Evolutionary conservation across 1,140 invertebrate genomes (phyloP).

Genomic region (Coenobita brevimanus): DNA sequence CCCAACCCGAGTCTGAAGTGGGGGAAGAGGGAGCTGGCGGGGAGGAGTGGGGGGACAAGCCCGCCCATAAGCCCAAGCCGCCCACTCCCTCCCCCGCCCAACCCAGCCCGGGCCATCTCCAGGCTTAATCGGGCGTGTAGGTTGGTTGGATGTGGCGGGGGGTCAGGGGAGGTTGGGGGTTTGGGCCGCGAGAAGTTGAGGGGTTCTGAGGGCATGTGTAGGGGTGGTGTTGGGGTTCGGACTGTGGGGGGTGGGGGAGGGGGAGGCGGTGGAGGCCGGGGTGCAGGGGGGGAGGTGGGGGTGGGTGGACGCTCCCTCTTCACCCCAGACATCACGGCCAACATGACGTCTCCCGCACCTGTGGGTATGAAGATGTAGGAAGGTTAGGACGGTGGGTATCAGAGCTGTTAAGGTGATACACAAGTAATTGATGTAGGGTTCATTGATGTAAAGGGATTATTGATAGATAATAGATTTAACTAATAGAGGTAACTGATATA

Average conservation of each 20-base stretch:
- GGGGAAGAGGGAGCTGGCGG: slow-evolving; percentile 64
- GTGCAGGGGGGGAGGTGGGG: slow-evolving; percentile 22
- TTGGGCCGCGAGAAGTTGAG: slow-evolving; percentile 51
- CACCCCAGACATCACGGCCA: slow-evolving; percentile 60
- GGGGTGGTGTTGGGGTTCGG: slow-evolving; percentile 11
- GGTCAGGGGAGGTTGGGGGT: slow-evolving; percentile 12
- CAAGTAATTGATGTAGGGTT: too few species aligned
- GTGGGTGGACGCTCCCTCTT: slow-evolving; percentile 56
- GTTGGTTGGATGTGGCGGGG: background rate
- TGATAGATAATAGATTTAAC: too few species aligned
- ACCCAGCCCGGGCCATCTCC: slow-evolving; percentile 51
- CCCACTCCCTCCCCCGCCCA: slow-evolving; percentile 6
- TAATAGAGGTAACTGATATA: too few species aligned
- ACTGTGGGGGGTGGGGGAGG: background rate
- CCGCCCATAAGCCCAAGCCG: slow-evolving; percentile 28
- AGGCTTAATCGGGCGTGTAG: slow-evolving; percentile 50
- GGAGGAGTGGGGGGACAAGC: slow-evolving; percentile 62
- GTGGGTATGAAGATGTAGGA: background rate
- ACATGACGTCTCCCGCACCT: slow-evolving; percentile 32
- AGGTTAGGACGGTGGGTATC: background rate
- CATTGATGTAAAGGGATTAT: too few species aligned
- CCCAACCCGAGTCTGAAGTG: slow-evolving; percentile 38
- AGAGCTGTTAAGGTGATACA: background rate
- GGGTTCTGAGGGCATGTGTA: slow-evolving; percentile 30
- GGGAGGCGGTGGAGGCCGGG: slow-evolving; percentile 3